phyloP scores from a whole-genome alignment of 2,113 vertebrate species.

The Ciconia stormi region DNA sequence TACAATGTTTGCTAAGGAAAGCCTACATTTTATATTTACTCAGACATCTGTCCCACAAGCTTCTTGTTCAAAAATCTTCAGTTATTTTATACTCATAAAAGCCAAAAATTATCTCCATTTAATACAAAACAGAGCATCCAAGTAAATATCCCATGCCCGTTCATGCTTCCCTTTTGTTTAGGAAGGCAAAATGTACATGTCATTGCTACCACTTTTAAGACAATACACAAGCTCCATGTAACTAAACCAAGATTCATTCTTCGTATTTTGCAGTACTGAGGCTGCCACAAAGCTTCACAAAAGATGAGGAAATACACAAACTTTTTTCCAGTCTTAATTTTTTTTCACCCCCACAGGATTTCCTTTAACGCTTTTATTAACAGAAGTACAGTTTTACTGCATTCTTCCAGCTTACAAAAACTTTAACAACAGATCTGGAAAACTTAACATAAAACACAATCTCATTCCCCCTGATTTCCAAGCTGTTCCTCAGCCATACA shows the following conservation, averaged over 20 bases:
- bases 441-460: background rate
- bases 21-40: background rate
- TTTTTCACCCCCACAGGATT: accelerated
- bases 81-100: background rate
- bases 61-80: background rate
- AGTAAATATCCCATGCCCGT: background rate
- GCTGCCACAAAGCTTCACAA: background rate
- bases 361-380: background rate
- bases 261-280: background rate
- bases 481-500: background rate
- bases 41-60: background rate
- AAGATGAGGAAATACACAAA: background rate
- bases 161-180: background rate
- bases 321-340: background rate
- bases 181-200: background rate
- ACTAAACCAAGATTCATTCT: background rate
- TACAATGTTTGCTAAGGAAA: background rate
- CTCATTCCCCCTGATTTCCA: background rate
- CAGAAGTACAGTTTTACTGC: background rate
- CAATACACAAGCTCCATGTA: background rate
- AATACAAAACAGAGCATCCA: background rate
- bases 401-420: background rate
- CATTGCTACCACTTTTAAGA: background rate
- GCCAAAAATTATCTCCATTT: background rate
- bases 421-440: background rate